Evolutionary conservation across 2,888 invertebrate species (phyloP), one percentile per base, ranked within the genome.

Genomic region (Parnassius smintheus): DNA sequence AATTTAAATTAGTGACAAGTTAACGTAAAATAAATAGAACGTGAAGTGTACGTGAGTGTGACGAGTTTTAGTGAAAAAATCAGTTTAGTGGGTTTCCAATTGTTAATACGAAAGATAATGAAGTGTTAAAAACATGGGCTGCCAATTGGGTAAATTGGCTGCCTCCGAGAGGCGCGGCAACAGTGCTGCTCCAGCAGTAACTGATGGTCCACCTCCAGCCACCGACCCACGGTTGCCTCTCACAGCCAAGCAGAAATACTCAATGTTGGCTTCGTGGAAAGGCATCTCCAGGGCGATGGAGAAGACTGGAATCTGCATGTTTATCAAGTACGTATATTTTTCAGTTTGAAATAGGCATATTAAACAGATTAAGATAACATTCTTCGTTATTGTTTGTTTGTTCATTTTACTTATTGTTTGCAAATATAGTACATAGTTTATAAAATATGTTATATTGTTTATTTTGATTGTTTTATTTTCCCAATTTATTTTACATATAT

Each of bases 181-280:
- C 66, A 89, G 86, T 71, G 88, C 91, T 59, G 92, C 85, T 65
- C 77, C 79, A 49, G 80, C 71, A 11, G 56, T 88, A 62, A 92
- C 92, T 35, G 94, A 93, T 68, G 94, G 83, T 9, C 94, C 95
- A 1, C 95, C 95, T 0, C 94, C 94, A 4, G 93, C 94, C 44
- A 94, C 94, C 45, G 97, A 97, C 82, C 95, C 96, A 0, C 89
- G 96, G 73, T 92, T 97, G 66, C 97, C 97, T 0, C 92, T 97
- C 65, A 97, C 96, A 0, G 96, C 96, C 22, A 95, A 95, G 80
- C 97, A 98, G 92, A 97, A 96, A 88, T 98, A 96, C 87, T 95
- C 94, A 72, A 96, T 98, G 93, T 93, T 96, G 69, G 97, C 97
- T 1, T 97, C 97, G 11, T 98, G 98, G 98, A 97, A 96, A 78